These are phyloP conservation scores for Papilio aristodemus DNA, from an alignment of 1,140 invertebrate species.

Conservation along the genomic window DNA sequence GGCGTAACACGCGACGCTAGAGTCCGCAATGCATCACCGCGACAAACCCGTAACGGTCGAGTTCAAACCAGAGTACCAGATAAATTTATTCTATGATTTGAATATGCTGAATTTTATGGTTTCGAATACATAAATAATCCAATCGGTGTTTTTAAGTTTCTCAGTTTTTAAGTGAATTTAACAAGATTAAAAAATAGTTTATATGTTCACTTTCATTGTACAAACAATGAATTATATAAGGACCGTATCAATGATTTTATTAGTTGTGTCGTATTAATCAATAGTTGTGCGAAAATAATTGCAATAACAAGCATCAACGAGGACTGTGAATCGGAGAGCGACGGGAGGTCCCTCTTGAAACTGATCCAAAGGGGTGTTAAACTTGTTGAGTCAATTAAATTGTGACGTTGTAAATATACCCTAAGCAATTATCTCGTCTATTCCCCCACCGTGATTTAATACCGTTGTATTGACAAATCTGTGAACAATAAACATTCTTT, in stretches of 20 bases:
- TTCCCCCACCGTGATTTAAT: constrained; percentile 56
- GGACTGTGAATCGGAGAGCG: background rate
- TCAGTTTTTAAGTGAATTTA: background rate
- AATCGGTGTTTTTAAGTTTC: background rate
- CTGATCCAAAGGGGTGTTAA: constrained; percentile 59
- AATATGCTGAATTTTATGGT: background rate
- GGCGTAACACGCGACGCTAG: constrained; percentile 48
- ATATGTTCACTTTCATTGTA: background rate
- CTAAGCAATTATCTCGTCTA: constrained; percentile 72
- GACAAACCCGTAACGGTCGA: constrained; percentile 36
- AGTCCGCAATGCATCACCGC: constrained; percentile 63
- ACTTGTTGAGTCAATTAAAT: constrained; percentile 75
- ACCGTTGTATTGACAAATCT: constrained; percentile 60
- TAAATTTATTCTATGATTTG: background rate
- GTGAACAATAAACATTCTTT: constrained; percentile 29
- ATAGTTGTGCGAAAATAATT: constrained; percentile 26
- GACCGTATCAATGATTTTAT: background rate
- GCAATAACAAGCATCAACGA: constrained; percentile 17
- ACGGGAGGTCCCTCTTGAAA: constrained; percentile 44
- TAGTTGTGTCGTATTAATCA: background rate
- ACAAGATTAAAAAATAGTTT: background rate
- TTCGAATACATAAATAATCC: background rate
- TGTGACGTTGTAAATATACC: constrained; percentile 64
- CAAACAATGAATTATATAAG: background rate
- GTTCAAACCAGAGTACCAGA: background rate